Evolutionary conservation across 2,113 vertebrate species (phyloP).

Genomic region (Lanius collurio): DNA sequence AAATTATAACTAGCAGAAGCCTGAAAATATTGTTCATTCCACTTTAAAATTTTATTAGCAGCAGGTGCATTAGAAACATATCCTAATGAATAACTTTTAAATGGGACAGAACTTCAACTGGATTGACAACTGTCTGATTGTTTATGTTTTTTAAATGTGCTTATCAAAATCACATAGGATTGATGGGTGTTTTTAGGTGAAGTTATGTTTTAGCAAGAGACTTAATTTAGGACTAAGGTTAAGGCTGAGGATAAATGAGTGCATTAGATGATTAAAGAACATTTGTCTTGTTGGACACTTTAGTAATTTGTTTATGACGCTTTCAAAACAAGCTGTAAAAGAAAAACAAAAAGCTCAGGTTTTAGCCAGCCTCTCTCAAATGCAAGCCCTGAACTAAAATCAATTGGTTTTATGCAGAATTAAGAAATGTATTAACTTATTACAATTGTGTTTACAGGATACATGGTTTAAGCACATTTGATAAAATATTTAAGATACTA

Average conservation of each 20-base stretch:
- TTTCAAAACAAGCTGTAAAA: slow-evolving; percentile 73
- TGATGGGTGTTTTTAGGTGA: slow-evolving; percentile 84
- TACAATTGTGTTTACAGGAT: slow-evolving; percentile 31
- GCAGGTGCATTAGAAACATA: slow-evolving; percentile 41
- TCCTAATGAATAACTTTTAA: slow-evolving; percentile 66
- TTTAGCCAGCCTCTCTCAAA: slow-evolving; percentile 52
- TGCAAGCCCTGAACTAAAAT: slow-evolving; percentile 52
- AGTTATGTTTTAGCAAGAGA: slow-evolving; percentile 81
- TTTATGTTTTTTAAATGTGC: slow-evolving; percentile 78
- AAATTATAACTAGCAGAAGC: slow-evolving; percentile 21
- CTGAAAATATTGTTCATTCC: slow-evolving; percentile 20
- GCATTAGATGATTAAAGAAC: slow-evolving; percentile 92
- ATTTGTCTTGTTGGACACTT: slow-evolving; percentile 84
- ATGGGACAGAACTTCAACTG: slow-evolving; percentile 64
- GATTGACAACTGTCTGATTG: slow-evolving; percentile 79
- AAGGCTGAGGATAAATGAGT: slow-evolving; percentile 86
- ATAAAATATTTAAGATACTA: not conserved
- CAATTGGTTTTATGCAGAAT: slow-evolving; percentile 45
- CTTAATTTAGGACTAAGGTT: slow-evolving; percentile 89
- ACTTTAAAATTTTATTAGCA: slow-evolving; percentile 60
- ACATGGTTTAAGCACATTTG: not conserved
- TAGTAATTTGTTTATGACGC: slow-evolving; percentile 84
- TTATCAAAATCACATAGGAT: slow-evolving; percentile 80
- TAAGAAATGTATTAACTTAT: slow-evolving; percentile 28
- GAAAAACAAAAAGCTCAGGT: slow-evolving; percentile 56